A percentile compares a stretch with the other conserved stretches of the same genome.
phyloP scores from a whole-genome alignment of 1,140 invertebrate species.

The Lucilia sericata region DNA sequence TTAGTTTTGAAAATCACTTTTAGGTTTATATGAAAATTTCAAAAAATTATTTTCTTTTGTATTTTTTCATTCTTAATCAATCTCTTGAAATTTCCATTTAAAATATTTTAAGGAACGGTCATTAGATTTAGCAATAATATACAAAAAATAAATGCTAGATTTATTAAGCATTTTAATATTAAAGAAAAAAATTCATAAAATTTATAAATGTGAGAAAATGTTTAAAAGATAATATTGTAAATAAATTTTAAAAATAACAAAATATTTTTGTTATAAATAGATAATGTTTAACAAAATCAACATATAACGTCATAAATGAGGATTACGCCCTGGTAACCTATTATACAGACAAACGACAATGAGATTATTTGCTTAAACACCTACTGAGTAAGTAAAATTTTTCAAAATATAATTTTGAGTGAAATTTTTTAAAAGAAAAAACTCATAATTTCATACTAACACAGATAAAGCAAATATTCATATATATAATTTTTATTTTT shows the following conservation, averaged over 20 bases:
- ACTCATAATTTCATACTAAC: background rate
- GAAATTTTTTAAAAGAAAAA: background rate
- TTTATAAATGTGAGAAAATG: background rate
- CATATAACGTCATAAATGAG: background rate
- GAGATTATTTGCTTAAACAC: background rate
- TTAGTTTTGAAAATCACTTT: too few species aligned
- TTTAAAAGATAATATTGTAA: background rate
- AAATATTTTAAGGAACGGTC: slow-evolving; percentile 20
- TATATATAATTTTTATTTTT: background rate
- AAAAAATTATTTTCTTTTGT: background rate
- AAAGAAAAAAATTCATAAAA: background rate
- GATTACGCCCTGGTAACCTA: slow-evolving; percentile 14
- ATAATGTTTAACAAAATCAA: background rate
- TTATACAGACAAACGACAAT: background rate
- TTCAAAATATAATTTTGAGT: background rate
- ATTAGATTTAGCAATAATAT: background rate
- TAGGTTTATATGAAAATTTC: background rate
- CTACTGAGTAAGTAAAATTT: background rate
- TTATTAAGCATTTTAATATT: background rate
- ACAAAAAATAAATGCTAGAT: slow-evolving; percentile 14
- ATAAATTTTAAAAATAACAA: slow-evolving; percentile 13
- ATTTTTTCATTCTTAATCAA: background rate
- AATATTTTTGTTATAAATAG: too few species aligned
- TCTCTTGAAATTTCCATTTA: slow-evolving; percentile 19
- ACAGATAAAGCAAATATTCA: background rate